Base-by-base conservation (phyloP, 2,797 vertebrate species). In the Notamacropus eugenii region DNA sequence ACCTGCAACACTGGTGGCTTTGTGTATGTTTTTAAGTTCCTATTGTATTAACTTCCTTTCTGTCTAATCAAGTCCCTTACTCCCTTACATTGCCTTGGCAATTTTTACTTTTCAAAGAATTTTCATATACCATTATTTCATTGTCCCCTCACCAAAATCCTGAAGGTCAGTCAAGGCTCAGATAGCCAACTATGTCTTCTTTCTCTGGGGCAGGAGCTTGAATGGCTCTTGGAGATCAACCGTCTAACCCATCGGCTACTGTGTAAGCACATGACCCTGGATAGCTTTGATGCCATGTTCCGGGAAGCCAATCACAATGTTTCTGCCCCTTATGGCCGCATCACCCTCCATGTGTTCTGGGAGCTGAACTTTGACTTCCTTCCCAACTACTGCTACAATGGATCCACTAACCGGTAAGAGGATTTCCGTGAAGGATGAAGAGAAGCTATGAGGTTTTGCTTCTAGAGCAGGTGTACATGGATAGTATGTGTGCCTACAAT, bases 221-320 rank as follows among this genome's bases (percentile, higher is more conserved):
- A 99, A 97, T 99, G 99, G 99, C 98, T 99, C 95, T 98, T 99
- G 98, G 99, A 99, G 97, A 99, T 99, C 92, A 99, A 99, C 90
- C 98, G 99, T 8, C 98, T 99, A 97, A 99, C 99, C 0, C 99
- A 99, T 95, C 98, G 99, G 87, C 98, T 99, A 95, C 99, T 99
- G n/a, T 99, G 99, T 95, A 99, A 99, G 97, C 99, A 99, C 98
- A 99, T 99, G 99, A 99, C 99, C 0, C 97, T 99, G 98, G 99
- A 99, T 98, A 99, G 99, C 98, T 99, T 99, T 27, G 99, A 99
- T 5, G 99, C 99, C 98, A 99, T 99, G 99, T 99, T 99, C 97
- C 99, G 99, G 34, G 99, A 99, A 96, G 99, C 99, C 98, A 99
- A 99, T 97, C 99, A 99, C 98, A 99, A 99, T 0, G 99, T 99